Evolutionary conservation across 2,888 invertebrate genomes (phyloP), one percentile per base, ranked within the genome.

Genomic region (Drosophila picticornis): DNA sequence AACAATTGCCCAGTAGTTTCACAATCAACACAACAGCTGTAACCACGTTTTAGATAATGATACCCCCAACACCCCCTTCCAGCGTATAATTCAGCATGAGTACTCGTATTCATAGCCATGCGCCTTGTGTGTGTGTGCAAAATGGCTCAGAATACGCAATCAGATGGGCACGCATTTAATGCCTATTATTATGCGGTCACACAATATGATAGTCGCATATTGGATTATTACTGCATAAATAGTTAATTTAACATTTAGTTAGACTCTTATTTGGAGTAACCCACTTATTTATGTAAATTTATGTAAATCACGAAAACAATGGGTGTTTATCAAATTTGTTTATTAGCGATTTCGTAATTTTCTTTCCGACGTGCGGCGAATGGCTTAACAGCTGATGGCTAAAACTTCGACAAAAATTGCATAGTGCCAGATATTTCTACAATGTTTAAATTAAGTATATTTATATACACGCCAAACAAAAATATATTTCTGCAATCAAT

Each of bases 1-100:
- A 72, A 50, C 73, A 64, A 43, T 29, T 72, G 62, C 57, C 70
- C 51, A 72, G 56, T 31, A 46, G 58, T 52, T 56, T 59, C 55
- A 55, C 68, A 48, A 65, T 65, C 74, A 40, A 59, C 65, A 73
- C 57, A 72, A 53, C 58, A 71, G 55, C 50, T 71, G 62, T 55
- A 51, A 16, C 56, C 62, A 61, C 51, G 55, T 50, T 40, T 25
- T 0, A 31, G 31, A 58, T 50, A 64, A 57, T 71, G 55, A 71
- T 72, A 61, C 5, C 27, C 27, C 2, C 9, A 22, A 22, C 22
- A 43, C 13, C 25, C 27, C 1, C 25, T 13, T 25, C 6, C 53
- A 0, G 1, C 2, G 27, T 36, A 50, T 46, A 48, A 67, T 72
- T 40, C 40, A 31, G 32, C 29, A 27, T 19, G 32, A 32, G 16